Conservation (phyloP, 2,888 invertebrate species). For the Petrolisthes cinctipes region DNA sequence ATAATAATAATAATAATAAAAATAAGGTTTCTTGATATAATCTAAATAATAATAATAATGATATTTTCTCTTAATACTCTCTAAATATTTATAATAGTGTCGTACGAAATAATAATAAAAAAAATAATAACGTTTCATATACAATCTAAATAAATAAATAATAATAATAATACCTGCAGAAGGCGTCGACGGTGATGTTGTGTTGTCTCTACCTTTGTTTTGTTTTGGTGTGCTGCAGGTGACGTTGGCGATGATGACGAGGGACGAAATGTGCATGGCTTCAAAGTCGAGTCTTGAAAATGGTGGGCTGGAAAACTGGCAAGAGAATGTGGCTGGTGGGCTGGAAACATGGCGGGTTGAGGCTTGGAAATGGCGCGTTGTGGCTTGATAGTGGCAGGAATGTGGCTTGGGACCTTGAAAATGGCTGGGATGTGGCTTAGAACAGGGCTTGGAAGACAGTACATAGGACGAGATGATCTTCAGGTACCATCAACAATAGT, state of each 20-base stretch:
- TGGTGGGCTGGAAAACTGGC: not conserved
- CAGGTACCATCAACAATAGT: too few species aligned
- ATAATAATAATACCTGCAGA: too few species aligned
- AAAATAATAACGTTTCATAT: too few species aligned
- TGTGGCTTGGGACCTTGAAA: not conserved
- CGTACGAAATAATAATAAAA: too few species aligned
- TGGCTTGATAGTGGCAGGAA: not conserved
- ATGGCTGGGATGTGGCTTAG: not conserved
- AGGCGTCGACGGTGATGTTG: too few species aligned
- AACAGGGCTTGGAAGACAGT: not conserved
- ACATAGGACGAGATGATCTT: too few species aligned
- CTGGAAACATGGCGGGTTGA: not conserved
- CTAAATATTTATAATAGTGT: too few species aligned
- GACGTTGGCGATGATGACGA: not conserved
- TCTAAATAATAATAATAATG: too few species aligned
- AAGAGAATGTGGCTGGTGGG: not conserved
- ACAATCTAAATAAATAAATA: too few species aligned
- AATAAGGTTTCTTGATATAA: too few species aligned
- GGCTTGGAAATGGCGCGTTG: not conserved
- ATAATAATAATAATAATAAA: too few species aligned
- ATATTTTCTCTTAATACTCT: too few species aligned
- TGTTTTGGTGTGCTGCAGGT: not conserved
- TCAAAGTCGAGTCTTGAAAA: not conserved
- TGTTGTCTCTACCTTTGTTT: not conserved
- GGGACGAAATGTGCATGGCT: not conserved